Evolutionary conservation across 2,113 vertebrate genomes (phyloP).

Genomic region (Fregata magnificens): DNA sequence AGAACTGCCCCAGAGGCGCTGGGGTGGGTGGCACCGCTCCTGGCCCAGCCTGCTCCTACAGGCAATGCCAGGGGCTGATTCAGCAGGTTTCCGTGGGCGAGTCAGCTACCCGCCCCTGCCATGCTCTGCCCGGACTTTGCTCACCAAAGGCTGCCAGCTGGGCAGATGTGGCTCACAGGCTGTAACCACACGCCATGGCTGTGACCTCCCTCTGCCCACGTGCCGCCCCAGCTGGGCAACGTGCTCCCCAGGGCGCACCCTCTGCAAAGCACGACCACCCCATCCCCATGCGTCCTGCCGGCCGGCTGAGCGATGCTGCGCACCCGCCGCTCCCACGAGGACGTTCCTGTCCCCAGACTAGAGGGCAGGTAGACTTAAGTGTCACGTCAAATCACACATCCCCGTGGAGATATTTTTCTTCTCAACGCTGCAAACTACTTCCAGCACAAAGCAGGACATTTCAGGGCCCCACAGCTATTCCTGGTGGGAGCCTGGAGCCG

Average conservation of each 20-base stretch:
- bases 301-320: fast-evolving
- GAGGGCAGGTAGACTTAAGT: not conserved
- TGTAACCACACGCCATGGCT: fast-evolving
- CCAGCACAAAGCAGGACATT: not conserved
- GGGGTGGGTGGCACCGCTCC: not conserved
- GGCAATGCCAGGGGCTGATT: not conserved
- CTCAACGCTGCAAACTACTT: not conserved
- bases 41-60: not conserved
- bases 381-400: not conserved
- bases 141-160: not conserved
- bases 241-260: not conserved
- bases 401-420: not conserved
- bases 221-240: not conserved
- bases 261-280: not conserved
- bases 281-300: fast-evolving
- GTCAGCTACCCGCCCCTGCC: not conserved
- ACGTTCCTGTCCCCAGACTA: not conserved
- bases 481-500: not conserved
- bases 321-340: not conserved
- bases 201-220: fast-evolving
- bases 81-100: not conserved
- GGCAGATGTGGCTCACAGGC: not conserved
- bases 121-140: not conserved
- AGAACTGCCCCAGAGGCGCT: not conserved
- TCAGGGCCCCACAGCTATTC: not conserved